Conservation (phyloP, 53 echinoderm and acorn worm genomes). For the Pentamera pediparva region DNA sequence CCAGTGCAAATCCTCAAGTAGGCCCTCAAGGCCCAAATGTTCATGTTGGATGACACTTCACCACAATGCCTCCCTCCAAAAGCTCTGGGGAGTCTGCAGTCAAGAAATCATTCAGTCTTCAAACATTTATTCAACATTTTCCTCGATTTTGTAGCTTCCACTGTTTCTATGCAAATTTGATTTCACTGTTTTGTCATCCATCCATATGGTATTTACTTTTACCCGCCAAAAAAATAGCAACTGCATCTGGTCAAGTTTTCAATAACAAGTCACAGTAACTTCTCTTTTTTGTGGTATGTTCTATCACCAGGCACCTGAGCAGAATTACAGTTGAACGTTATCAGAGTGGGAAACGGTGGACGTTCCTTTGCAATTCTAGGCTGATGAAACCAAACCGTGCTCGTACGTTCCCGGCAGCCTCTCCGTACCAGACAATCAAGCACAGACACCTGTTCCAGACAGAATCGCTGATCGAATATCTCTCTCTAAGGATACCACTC, state of each 20-base stretch:
- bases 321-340: constrained; percentile 45
- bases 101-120: not conserved
- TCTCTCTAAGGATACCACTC: constrained; percentile 25
- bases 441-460: constrained; percentile 46
- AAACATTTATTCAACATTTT: not conserved
- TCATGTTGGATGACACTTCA: no score
- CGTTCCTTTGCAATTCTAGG: constrained; percentile 50
- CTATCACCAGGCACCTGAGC: constrained; percentile 52
- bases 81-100: no score
- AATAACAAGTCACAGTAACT: not conserved
- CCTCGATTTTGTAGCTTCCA: no score
- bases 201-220: no score
- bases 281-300: not conserved
- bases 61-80: no score
- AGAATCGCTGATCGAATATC: constrained; percentile 13
- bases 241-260: no score
- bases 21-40: no score
- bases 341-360: constrained; percentile 15
- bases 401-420: constrained; percentile 27
- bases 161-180: no score
- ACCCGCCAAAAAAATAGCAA: no score
- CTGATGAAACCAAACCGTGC: constrained; percentile 7
- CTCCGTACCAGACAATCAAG: not conserved
- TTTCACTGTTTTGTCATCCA: no score
- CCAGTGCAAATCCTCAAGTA: no score